Base-by-base conservation (phyloP, 2,888 invertebrate genomes). In the Orchesellides sinensis region DNA sequence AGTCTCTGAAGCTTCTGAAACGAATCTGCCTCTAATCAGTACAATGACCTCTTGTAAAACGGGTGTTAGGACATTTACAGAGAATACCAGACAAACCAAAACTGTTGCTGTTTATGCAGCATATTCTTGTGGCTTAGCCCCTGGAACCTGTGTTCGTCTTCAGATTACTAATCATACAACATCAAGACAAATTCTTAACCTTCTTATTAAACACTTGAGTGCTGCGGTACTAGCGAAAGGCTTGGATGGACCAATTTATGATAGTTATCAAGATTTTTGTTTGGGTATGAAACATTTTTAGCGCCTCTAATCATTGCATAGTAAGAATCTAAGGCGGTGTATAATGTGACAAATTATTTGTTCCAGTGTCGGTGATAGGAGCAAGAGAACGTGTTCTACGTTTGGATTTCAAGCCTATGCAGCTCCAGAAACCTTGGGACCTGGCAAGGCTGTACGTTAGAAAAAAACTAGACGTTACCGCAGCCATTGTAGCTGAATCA, bases 341-440 rank as follows among this genome's bases (percentile, higher is more conserved):
- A 8, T 10, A 25, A 23, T 59, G 5, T 10, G 6, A 17, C 4
- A 35, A 63, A 65, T 35, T 35, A 3, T 19, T 90, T 98, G 98
- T 90, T 92, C 59, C 59, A 85, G 98, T 98, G 2, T 97, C 98
- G 0, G 98, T 98, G 29, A 97, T 98, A 79, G 98, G 98, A 0
- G 97, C 97, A 0, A 91, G 98, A 35, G 98, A 99, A 89, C 92
- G 98, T 80, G 97, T 98, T 89, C 92, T 99, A 5, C 91, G 98
- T 3, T 98, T 98, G 89, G 98, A 98, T 90, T 98, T 98, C 90
- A 95, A 96, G 89, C 97, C 98, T 0, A 91, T 99, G 21, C 95
- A 96, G 88, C 91, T 99, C 73, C 98, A 98, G 90, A 97, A 97
- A 90, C 98, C 98, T 0, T 98, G 98, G 98, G 94, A 96, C 85